These are phyloP conservation scores for Teleogryllus occipitalis DNA, from an alignment of 1,140 invertebrate species.

Conservation along the genomic window DNA sequence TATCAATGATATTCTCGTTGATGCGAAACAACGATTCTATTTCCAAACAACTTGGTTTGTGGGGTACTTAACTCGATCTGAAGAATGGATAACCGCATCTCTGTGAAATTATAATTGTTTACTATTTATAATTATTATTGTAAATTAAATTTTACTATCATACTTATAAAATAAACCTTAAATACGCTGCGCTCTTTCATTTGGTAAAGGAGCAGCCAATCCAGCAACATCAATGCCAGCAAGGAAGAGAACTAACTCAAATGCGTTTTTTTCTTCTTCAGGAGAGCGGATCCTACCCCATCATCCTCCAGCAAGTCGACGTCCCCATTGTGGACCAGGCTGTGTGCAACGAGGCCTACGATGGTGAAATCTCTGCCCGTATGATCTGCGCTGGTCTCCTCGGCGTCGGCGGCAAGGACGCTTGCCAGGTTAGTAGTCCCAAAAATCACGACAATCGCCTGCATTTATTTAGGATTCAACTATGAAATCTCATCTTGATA, in stretches of 20 bases:
- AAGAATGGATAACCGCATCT: no score
- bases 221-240: no score
- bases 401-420: slow-evolving; percentile 48
- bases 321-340: slow-evolving; percentile 29
- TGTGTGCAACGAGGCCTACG: slow-evolving; percentile 27
- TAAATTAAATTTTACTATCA: neutral
- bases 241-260: neutral
- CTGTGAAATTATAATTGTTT: no score
- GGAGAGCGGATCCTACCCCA: neutral
- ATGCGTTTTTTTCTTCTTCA: neutral
- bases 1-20: neutral
- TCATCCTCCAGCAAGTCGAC: slow-evolving; percentile 19
- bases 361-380: slow-evolving; percentile 37
- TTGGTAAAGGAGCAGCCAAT: no score
- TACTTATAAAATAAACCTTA: no score
- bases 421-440: slow-evolving; percentile 24
- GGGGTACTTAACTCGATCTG: no score
- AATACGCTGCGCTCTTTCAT: neutral
- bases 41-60: no score
- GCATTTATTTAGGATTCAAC: no score
- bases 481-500: no score
- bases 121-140: neutral
- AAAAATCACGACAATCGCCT: no score
- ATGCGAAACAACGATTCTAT: no score
- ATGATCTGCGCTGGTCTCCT: slow-evolving; percentile 51